Evolutionary conservation across 2,113 vertebrate genomes (phyloP).

Genomic region (Amphiprion percula): DNA sequence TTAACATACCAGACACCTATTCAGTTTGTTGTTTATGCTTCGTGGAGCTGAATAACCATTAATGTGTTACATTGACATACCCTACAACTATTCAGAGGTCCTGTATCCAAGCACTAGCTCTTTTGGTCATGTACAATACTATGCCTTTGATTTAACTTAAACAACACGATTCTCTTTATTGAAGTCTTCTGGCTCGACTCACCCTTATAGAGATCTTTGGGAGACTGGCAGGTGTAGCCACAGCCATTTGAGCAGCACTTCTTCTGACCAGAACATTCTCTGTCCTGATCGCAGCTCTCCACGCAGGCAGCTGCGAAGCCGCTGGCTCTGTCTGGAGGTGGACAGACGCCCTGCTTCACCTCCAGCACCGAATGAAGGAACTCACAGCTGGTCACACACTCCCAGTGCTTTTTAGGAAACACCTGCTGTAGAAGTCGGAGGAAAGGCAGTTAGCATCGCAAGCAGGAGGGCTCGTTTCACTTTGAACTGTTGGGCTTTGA

Average conservation of each 20-base stretch:
- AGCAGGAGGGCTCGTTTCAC: no score
- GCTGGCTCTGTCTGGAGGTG: conserved; percentile 89
- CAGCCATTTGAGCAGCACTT: conserved; percentile 95
- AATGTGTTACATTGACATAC: no score
- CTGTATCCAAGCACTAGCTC: no score
- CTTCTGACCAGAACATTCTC: conserved; percentile 90
- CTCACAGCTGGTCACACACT: conserved; percentile 95
- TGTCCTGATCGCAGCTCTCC: conserved; percentile 91
- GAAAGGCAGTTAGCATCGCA: neutral
- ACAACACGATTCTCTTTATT: no score
- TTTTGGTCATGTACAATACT: no score
- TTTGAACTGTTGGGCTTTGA: neutral
- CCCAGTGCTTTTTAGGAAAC: conserved; percentile 92
- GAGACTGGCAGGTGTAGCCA: conserved; percentile 93
- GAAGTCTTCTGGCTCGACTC: neutral
- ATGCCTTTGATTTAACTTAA: no score
- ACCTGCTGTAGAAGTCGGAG: conserved; percentile 74
- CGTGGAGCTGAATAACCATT: no score
- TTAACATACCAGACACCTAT: no score
- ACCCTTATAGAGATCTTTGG: conserved; percentile 93
- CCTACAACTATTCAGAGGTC: no score
- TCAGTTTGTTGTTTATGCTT: no score
- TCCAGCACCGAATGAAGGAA: conserved; percentile 89
- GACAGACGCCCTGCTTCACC: conserved; percentile 92
- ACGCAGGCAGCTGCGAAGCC: conserved; percentile 96